Base-by-base conservation (phyloP, 2,888 invertebrate species). In the Harpalus rubripes region DNA sequence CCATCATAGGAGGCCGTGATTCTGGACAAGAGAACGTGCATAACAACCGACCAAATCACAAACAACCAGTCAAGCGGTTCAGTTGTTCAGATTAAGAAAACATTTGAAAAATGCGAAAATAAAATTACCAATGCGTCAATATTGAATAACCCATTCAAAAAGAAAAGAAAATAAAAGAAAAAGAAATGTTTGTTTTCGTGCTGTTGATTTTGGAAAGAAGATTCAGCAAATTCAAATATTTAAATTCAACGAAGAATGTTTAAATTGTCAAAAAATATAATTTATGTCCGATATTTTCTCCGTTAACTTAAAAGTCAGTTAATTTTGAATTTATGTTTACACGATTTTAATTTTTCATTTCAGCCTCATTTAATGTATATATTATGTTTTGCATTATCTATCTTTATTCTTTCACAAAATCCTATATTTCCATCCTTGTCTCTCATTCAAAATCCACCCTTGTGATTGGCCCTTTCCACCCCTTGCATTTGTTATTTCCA, bases 11-110 rank as follows among this genome's bases (percentile, higher is more conserved):
- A 7, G 63, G 26, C 26, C 26, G n/a, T 26, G 22, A 2, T 7
- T 15, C 16, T 16, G 15, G 59, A 8, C 59, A 61, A 18, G 63
- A 18, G 22, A 26, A 63, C 26, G 26, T 63, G 63, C 26, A 68
- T 15, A 68, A 68, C 68, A 68, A 63, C 63, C 63, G 63, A 22
- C 63, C 6, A 63, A 12, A 22, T 63, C 63, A 22, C 63, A 63
- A 63, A 63, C 59, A 59, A 63, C 22, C 12, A 12, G 5, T 63
- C 44, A 52, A 52, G 44, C 44, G 44, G 44, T 12, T 12, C 44
- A 52, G 44, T 52, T 52, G 44, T 52, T 52, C 10, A 52, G 44
- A 52, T 52, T 10, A 2, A 32, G 32, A 52, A 52, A 8, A 52
- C 10, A 8, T 52, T 52, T 52, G 44, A 52, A 52, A 52, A 52